Evolutionary conservation across 2,113 vertebrate genomes (phyloP).

Genomic region (Quiscalus mexicanus): DNA sequence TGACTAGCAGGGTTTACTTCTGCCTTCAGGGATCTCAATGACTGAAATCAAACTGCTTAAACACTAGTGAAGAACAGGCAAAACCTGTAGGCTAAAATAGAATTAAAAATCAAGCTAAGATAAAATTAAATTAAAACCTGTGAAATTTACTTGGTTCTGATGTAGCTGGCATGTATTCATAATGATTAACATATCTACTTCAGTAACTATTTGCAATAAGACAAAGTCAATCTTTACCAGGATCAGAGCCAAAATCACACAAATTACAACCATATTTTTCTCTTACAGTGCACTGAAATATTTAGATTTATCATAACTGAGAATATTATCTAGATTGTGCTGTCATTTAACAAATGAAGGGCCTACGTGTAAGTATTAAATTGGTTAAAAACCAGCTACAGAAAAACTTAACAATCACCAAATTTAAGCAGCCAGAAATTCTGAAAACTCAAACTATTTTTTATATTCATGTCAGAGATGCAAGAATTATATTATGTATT

Average conservation of each 20-base stretch:
- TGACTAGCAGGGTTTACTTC: not conserved
- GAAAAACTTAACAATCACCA: not conserved
- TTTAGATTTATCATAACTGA: not conserved
- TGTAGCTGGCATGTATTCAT: not conserved
- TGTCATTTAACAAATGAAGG: not conserved
- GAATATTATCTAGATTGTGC: not conserved
- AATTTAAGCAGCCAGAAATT: not conserved
- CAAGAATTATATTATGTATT: not conserved
- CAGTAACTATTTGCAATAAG: not conserved
- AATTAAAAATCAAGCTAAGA: not conserved
- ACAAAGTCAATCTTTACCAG: not conserved
- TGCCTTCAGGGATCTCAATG: not conserved
- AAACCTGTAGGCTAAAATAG: not conserved
- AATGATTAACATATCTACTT: not conserved
- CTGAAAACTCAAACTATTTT: not conserved
- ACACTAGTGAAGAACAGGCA: not conserved
- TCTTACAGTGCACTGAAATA: not conserved
- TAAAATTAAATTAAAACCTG: not conserved
- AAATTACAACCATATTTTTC: not conserved
- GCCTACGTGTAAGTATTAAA: not conserved
- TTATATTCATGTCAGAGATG: not conserved
- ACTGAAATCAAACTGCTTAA: not conserved
- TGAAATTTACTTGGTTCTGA: not conserved
- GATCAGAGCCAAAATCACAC: not conserved
- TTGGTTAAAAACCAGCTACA: not conserved